Evolutionary conservation across 2,797 vertebrate species (phyloP).

Genomic region (Echeneis naucrates): DNA sequence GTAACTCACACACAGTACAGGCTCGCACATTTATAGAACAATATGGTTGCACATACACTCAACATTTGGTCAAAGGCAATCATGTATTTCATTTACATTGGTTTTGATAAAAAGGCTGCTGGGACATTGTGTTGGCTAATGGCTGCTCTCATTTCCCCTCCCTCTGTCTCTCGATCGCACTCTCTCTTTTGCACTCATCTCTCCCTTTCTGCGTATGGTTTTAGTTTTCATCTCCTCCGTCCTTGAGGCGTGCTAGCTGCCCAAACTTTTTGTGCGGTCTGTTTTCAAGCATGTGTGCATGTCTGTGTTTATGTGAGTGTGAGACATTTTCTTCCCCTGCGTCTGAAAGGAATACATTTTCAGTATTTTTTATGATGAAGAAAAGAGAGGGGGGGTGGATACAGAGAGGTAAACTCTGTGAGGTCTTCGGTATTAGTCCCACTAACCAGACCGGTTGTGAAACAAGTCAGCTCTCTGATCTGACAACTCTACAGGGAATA

Average conservation of each 20-base stretch:
- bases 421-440: constrained; percentile 73
- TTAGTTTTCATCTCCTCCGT: constrained; percentile 70
- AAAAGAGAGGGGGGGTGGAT: background rate
- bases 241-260: constrained; percentile 64
- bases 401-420: constrained; percentile 65
- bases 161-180: constrained; percentile 49
- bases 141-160: constrained; percentile 55
- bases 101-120: constrained; percentile 63
- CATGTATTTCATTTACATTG: constrained; percentile 59
- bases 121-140: constrained; percentile 51
- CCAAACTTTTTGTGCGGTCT: constrained; percentile 68
- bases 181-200: constrained; percentile 28
- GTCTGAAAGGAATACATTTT: constrained; percentile 38
- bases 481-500: constrained; percentile 74
- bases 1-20: constrained; percentile 5
- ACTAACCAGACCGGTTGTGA: constrained; percentile 71
- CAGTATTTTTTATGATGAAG: constrained; percentile 33
- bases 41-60: constrained; percentile 5
- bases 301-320: constrained; percentile 48
- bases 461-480: constrained; percentile 77
- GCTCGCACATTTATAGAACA: constrained; percentile 2
- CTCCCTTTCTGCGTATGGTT: constrained; percentile 65
- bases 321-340: constrained; percentile 41
- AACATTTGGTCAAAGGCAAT: constrained; percentile 49
- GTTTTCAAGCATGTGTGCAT: constrained; percentile 50